Conservation (phyloP, 1,140 invertebrate genomes). For the Ericerus pela region DNA sequence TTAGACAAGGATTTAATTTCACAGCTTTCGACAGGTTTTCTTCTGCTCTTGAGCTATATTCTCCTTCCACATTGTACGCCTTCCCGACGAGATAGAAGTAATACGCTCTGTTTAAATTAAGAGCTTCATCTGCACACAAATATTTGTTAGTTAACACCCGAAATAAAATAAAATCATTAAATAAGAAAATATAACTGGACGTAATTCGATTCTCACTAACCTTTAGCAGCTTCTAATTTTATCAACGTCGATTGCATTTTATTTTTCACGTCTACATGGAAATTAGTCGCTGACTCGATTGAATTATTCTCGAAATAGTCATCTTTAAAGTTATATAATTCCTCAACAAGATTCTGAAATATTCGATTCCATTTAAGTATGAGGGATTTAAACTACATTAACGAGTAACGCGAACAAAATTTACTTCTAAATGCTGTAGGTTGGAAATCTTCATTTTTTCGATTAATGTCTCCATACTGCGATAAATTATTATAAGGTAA, state of each 20-base stretch:
- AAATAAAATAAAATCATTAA: slow-evolving; percentile 15
- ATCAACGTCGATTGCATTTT: slow-evolving; percentile 45
- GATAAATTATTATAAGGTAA: too few species aligned
- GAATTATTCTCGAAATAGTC: slow-evolving; percentile 62
- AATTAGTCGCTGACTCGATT: slow-evolving; percentile 48
- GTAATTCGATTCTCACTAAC: slow-evolving; percentile 17
- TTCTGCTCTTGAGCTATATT: slow-evolving; percentile 51
- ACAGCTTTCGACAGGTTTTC: slow-evolving; percentile 64
- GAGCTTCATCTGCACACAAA: slow-evolving; percentile 23
- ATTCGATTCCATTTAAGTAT: too few species aligned
- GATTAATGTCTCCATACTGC: too few species aligned
- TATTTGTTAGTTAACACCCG: slow-evolving; percentile 27
- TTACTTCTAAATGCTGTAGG: too few species aligned
- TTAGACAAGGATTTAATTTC: slow-evolving; percentile 64
- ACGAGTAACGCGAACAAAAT: too few species aligned
- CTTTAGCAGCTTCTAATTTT: slow-evolving; percentile 40
- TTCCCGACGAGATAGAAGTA: slow-evolving; percentile 61
- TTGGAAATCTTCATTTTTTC: too few species aligned
- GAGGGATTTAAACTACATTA: too few species aligned
- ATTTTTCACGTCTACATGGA: slow-evolving; percentile 46
- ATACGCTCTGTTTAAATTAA: slow-evolving; percentile 43
- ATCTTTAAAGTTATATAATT: slow-evolving; percentile 53
- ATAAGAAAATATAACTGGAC: slow-evolving; percentile 13
- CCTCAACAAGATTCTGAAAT: slow-evolving; percentile 46
- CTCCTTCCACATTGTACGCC: slow-evolving; percentile 55